Conservation (phyloP, 2,888 invertebrate genomes). For the Panopea generosa region DNA sequence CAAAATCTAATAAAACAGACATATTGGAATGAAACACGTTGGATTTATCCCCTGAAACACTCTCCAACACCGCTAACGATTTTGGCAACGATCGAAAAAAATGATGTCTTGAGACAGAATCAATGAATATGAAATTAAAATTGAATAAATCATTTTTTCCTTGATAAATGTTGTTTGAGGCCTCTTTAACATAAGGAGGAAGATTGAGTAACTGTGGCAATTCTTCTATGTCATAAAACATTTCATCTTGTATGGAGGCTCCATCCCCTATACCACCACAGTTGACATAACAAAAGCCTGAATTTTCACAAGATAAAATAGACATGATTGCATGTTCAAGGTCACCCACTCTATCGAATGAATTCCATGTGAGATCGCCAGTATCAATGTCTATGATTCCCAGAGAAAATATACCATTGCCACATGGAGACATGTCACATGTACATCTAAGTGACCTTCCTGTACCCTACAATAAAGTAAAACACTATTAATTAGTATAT, state of each 20-base stretch:
- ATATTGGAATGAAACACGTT: conserved; percentile 2
- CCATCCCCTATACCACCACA: conserved; percentile 18
- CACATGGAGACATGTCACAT: no score
- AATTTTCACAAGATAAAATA: conserved; percentile 2
- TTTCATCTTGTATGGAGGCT: neutral
- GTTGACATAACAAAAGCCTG: conserved; percentile 38
- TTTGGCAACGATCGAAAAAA: conserved; percentile 74
- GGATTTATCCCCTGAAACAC: conserved; percentile 21
- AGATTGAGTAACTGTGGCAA: conserved; percentile 42
- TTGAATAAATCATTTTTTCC: conserved; percentile 45
- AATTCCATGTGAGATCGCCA: conserved; percentile 16
- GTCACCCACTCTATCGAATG: neutral
- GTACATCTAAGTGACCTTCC: no score
- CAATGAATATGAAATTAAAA: conserved; percentile 75
- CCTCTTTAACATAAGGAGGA: conserved; percentile 22
- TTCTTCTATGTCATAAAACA: neutral
- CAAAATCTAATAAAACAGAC: conserved; percentile 71
- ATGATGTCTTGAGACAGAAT: conserved; percentile 77
- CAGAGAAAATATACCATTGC: neutral
- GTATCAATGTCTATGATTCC: conserved; percentile 18
- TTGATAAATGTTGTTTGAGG: no score
- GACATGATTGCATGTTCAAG: conserved; percentile 20
- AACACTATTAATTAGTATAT: no score
- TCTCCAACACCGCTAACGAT: conserved; percentile 62
- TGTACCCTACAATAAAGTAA: no score